phyloP scores from a whole-genome alignment of 1,140 invertebrate species.

The silkworm (Bombyx mori) region DNA sequence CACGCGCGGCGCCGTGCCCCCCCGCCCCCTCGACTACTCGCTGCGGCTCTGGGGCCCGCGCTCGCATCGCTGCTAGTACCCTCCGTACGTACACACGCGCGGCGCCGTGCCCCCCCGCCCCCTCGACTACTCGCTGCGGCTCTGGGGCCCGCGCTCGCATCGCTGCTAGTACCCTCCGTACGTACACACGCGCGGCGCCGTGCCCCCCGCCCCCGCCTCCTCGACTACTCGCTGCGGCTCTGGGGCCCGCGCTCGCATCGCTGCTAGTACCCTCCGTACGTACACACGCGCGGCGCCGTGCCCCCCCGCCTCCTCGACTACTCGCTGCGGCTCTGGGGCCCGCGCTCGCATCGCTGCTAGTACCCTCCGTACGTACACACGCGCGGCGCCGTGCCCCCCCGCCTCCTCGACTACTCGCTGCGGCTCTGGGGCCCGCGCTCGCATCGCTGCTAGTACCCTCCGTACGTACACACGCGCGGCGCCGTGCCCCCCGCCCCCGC shows the following conservation, averaged over 20 bases:
- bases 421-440: conserved; percentile 90
- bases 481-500: conserved; percentile 58
- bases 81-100: no score
- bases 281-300: no score
- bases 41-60: conserved; percentile 94
- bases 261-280: background rate
- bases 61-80: conserved; percentile 20
- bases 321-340: conserved; percentile 95
- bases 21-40: conserved; percentile 87
- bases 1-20: background rate
- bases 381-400: background rate
- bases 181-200: conserved; percentile 2
- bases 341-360: conserved; percentile 49
- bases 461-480: background rate
- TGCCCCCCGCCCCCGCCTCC: conserved; percentile 74
- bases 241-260: conserved; percentile 1
- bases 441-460: conserved; percentile 18
- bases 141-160: conserved; percentile 85
- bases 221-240: background rate
- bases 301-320: conserved; percentile 80
- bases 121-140: conserved; percentile 90
- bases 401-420: conserved; percentile 85
- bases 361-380: background rate
- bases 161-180: conserved; percentile 15
- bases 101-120: background rate